Conservation (phyloP, 1,140 invertebrate genomes). For the Ostrea edulis region DNA sequence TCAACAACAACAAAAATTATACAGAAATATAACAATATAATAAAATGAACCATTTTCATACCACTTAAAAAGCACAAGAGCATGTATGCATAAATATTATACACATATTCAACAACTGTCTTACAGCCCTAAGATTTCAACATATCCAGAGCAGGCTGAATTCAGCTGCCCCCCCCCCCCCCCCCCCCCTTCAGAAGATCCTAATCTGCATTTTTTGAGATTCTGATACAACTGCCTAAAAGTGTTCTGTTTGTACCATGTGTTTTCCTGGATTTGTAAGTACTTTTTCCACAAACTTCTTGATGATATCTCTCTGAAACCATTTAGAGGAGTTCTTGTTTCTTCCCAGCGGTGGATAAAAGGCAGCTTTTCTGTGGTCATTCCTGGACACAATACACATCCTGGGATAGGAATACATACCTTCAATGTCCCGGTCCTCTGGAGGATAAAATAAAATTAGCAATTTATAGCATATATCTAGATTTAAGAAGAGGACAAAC, state of each 20-base stretch:
- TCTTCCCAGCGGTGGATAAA: constrained; percentile 47
- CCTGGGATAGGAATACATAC: constrained; percentile 49
- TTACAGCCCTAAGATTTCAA: no score
- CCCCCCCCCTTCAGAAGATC: no score
- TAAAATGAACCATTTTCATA: no score
- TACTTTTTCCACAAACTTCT: constrained; percentile 38
- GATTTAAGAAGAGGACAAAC: no score
- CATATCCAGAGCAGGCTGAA: no score
- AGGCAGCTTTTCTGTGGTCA: constrained; percentile 51
- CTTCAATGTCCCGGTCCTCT: constrained; percentile 48
- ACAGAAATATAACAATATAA: no score
- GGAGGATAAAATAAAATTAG: background rate
- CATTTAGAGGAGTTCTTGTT: constrained; percentile 11
- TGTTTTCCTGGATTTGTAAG: constrained; percentile 32
- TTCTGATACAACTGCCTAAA: constrained; percentile 25
- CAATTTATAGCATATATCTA: no score
- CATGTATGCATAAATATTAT: no score
- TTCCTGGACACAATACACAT: constrained; percentile 48
- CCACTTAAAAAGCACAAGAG: no score
- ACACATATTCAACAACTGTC: no score
- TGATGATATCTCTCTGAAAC: constrained; percentile 45
- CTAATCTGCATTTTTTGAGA: background rate
- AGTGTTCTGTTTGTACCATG: constrained; percentile 48
- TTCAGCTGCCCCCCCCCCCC: no score
- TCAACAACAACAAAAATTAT: no score